These are phyloP conservation scores for Echinops telfairi DNA, from an alignment of 2,113 vertebrate species.

Conservation along the genomic window DNA sequence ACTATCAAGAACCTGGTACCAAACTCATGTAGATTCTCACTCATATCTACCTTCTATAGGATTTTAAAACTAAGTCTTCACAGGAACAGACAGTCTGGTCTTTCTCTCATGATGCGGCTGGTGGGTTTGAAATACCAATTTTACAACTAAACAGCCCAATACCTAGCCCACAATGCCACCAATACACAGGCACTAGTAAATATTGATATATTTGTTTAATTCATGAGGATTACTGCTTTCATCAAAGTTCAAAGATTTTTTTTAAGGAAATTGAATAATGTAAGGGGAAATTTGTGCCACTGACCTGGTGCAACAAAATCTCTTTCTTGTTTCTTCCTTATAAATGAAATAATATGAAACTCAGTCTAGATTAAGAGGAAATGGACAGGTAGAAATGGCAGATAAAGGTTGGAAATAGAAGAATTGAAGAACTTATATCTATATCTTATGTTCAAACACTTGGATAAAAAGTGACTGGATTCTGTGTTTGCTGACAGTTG, in stretches of 20 bases:
- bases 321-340: background rate
- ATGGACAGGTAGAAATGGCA: background rate
- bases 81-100: too few species aligned
- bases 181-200: background rate
- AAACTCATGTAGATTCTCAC: too few species aligned
- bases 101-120: too few species aligned
- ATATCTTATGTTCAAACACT: background rate
- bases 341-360: background rate
- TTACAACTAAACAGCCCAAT: too few species aligned
- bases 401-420: background rate
- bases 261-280: background rate
- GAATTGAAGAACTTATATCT: background rate
- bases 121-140: too few species aligned
- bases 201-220: background rate
- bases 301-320: background rate
- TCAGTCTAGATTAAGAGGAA: background rate
- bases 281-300: background rate
- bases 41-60: too few species aligned
- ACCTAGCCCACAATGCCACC: too few species aligned
- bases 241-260: background rate
- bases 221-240: background rate
- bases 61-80: too few species aligned
- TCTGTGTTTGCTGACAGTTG: background rate
- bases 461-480: constrained; percentile 3
- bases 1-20: background rate